Percentiles rank a stretch among this genome's conserved stretches.
phyloP scores from a whole-genome alignment of 2,888 invertebrate species.

The Nysson spinosus region DNA sequence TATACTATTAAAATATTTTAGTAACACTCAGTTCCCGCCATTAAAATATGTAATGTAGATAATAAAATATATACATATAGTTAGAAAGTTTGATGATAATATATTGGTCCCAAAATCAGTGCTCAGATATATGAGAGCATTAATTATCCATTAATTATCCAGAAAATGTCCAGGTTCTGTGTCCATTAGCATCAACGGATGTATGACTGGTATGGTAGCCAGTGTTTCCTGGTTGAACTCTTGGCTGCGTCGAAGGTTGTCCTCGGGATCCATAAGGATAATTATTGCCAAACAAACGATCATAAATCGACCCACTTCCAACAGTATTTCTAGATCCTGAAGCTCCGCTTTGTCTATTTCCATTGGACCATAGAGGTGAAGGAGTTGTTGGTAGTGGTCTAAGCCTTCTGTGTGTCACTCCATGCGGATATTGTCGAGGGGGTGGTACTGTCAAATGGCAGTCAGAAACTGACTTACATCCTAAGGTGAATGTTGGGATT shows the following conservation, averaged over 20 bases:
- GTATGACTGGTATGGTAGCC: constrained; percentile 68
- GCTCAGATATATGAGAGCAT: neutral
- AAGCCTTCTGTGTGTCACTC: constrained; percentile 27
- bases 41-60: no score
- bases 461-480: constrained; percentile 18
- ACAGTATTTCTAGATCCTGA: constrained; percentile 65
- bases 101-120: neutral
- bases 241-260: constrained; percentile 45
- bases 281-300: constrained; percentile 61
- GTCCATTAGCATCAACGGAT: constrained; percentile 65
- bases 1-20: no score
- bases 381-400: constrained; percentile 42
- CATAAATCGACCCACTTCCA: constrained; percentile 63
- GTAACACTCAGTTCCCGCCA: no score
- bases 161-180: constrained; percentile 73
- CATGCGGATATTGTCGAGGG: no score
- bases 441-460: constrained; percentile 51
- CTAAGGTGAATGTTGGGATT: neutral
- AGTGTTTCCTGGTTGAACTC: constrained; percentile 42
- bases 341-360: constrained; percentile 54
- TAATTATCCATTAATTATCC: constrained; percentile 45
- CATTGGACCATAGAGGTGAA: constrained; percentile 46
- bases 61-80: no score
- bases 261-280: constrained; percentile 16
- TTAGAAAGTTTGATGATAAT: neutral